A percentile compares a stretch with the other conserved stretches of the same genome.
Conservation (phyloP, 1,140 invertebrate genomes). For the Zaprionus gabonicus region DNA sequence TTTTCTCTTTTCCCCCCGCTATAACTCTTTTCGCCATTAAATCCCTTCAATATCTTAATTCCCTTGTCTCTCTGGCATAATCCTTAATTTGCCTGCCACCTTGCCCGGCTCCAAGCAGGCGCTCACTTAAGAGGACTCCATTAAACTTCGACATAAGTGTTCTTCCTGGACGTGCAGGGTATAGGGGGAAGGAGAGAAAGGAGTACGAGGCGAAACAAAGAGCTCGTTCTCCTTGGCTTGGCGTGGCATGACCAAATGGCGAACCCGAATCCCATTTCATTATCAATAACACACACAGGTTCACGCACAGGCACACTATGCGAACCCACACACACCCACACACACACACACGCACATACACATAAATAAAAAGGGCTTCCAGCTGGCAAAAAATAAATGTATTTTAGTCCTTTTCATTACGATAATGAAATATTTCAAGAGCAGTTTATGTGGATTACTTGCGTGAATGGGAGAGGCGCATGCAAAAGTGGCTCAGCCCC, state of each 20-base stretch:
- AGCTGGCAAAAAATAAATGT: conserved; percentile 66
- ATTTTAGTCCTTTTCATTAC: conserved; percentile 76
- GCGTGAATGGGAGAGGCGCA: conserved; percentile 65
- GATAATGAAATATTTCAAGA: conserved; percentile 81
- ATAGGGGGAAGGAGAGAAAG: background rate
- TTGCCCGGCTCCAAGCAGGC: conserved; percentile 6
- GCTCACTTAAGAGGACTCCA: conserved; percentile 12
- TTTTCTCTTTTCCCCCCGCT: background rate
- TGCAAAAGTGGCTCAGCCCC: conserved; percentile 61
- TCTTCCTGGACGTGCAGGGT: conserved; percentile 11
- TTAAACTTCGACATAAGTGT: conserved; percentile 29
- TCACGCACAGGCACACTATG: conserved; percentile 7
- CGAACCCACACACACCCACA: conserved; percentile 1
- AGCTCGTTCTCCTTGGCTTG: conserved; percentile 2
- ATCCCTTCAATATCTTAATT: conserved; percentile 3
- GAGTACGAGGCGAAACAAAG: background rate
- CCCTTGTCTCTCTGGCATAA: conserved; percentile 22
- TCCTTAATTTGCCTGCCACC: conserved; percentile 36
- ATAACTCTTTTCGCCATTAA: conserved; percentile 18
- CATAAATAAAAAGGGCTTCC: conserved; percentile 32
- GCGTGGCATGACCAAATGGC: conserved; percentile 43
- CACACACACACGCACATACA: conserved; percentile 1
- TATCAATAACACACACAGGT: conserved; percentile 57
- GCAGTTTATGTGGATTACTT: conserved; percentile 80
- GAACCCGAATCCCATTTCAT: conserved; percentile 54